Conservation (phyloP, 1,140 invertebrate genomes). For the Drosophila subobscura region DNA sequence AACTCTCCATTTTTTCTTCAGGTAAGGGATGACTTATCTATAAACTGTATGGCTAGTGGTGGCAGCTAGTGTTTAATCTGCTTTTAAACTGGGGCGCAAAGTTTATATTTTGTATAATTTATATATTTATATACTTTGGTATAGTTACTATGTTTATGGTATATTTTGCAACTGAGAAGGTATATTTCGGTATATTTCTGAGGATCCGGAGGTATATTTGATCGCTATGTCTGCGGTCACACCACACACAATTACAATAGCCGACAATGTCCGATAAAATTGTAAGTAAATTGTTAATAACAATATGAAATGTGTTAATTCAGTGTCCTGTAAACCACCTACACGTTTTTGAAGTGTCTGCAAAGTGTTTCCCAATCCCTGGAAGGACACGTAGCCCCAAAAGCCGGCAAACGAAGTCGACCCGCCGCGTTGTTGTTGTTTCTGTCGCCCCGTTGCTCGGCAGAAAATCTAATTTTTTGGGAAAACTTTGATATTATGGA, state of each 20-base stretch:
- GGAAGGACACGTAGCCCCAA: constrained; percentile 7
- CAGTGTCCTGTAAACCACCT: neutral
- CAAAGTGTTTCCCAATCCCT: neutral
- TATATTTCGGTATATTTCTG: too few relatives aligned
- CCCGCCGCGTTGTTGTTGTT: constrained; percentile 26
- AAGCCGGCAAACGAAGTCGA: constrained; percentile 42
- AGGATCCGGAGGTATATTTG: neutral
- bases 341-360: neutral
- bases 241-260: constrained; percentile 45
- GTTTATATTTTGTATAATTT: too few relatives aligned
- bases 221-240: too few relatives aligned
- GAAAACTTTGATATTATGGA: neutral
- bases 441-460: constrained; percentile 15
- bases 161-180: too few relatives aligned
- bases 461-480: constrained; percentile 18
- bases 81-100: too few relatives aligned
- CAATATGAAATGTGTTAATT: constrained; percentile 1
- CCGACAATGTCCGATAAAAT: constrained; percentile 70
- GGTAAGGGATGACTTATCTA: too few relatives aligned
- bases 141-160: too few relatives aligned
- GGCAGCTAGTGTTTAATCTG: too few relatives aligned
- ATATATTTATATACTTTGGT: too few relatives aligned
- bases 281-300: constrained; percentile 66
- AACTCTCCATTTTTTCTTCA: too few relatives aligned
- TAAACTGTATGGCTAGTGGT: too few relatives aligned